Base-by-base conservation (phyloP, 2,888 invertebrate species). In the Patella pellucida region DNA sequence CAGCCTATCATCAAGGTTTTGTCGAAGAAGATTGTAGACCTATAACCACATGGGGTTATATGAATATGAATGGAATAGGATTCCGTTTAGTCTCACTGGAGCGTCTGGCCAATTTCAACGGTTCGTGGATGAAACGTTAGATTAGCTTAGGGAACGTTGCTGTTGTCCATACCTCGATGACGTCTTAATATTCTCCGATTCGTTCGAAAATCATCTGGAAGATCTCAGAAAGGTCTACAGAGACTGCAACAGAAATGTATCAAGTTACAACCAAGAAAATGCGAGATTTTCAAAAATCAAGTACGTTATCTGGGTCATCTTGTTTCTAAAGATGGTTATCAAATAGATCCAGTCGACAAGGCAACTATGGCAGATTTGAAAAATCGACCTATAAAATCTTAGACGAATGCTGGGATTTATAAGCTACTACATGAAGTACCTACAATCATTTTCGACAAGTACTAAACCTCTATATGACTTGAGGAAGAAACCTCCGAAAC, bases 291-390 rank as follows among this genome's bases (percentile, higher is more conserved):
- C 52, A 52, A 71, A 27, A 9, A 56, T n/a, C 73, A 80, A 62
- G 80, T 79, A 16, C 15, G 74, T n/a, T 83, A 74, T 52, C 56
- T 83, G 16, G 80, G 82, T 31, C 79, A 81, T 31, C 15, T 78
- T 19, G 62, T 81, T 14, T 73, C 79, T 9, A 74, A 76, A 56
- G 72, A 78, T n/a, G n/a, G n/a, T n/a, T n/a, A n/a, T n/a, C n/a
- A n/a, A n/a, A n/a, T n/a, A n/a, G n/a, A n/a, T n/a, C n/a, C n/a
- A n/a, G n/a, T n/a, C n/a, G n/a, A n/a, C n/a, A 12, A 69, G 15
- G 56, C 75, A 68, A 76, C 79, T 2, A 78, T 81, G 5, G 14
- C 27, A 12, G n/a, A 50, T 23, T 52, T 77, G 23, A 78, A 78
- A 56, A 75, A 76, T 4, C 41, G 70, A 54, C 52, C 16, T 23